Evolutionary conservation across 2,113 vertebrate species (phyloP).

Genomic region (Tamias sibiricus): DNA sequence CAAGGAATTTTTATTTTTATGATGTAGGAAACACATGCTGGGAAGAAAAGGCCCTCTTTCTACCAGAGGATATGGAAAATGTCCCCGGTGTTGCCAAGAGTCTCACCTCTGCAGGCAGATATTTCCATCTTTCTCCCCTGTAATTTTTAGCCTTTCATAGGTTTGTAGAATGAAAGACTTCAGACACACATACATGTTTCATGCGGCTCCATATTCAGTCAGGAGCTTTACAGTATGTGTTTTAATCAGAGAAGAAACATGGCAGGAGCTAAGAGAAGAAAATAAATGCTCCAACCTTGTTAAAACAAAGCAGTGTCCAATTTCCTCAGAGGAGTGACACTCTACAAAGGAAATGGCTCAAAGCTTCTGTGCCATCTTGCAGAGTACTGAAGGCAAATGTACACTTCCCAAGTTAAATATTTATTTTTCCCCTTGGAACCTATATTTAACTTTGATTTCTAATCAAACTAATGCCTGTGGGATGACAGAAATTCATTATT

Average conservation of each 20-base stretch:
- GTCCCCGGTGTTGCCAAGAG: not conserved
- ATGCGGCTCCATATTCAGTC: not conserved
- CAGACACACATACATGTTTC: not conserved
- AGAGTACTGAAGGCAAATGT: not conserved
- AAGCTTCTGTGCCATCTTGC: not conserved
- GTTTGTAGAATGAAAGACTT: not conserved
- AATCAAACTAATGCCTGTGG: slow-evolving; percentile 54
- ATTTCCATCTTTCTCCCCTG: not conserved
- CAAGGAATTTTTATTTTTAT: slow-evolving; percentile 42
- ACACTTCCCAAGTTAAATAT: slow-evolving; percentile 38
- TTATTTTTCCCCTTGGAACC: not conserved
- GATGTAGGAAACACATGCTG: not conserved
- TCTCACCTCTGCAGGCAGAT: not conserved
- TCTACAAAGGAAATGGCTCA: not conserved
- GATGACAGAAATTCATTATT: slow-evolving; percentile 60
- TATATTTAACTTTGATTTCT: slow-evolving; percentile 71
- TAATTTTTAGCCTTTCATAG: not conserved
- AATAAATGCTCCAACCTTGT: slow-evolving; percentile 18
- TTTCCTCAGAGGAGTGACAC: not conserved
- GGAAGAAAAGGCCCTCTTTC: not conserved
- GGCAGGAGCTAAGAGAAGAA: not conserved
- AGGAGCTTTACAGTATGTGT: not conserved
- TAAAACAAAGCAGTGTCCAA: not conserved
- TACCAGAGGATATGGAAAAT: not conserved
- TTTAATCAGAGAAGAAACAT: slow-evolving; percentile 8